Evolutionary conservation across 2,888 invertebrate species (phyloP), one percentile per base, ranked within the genome.

Genomic region (Calliopum simillimum): DNA sequence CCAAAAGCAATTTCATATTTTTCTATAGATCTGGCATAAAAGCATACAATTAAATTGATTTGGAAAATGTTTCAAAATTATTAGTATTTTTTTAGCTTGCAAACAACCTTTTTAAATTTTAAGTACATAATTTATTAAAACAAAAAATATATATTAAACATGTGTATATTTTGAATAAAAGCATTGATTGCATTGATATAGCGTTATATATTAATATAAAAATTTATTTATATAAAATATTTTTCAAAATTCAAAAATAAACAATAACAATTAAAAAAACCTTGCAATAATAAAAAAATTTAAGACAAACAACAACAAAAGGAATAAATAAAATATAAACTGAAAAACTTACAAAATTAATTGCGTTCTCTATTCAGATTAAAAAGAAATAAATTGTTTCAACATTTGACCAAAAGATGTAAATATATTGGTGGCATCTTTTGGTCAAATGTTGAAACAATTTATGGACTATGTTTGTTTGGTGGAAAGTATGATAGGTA

Each of bases 21-120:
- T 61, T 61, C 41, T 43, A 61, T 61, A 61, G 44, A 58, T 23
- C 19, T n/a, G 1, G n/a, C n/a, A n/a, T n/a, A 76, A 72, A 69
- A 64, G 73, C 73, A 71, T 67, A 73, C 72, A 67, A 49, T 14
- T 47, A 49, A 46, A 16, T 19, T 53, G 51, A 43, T 63, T 61
- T 46, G 3, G 46, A 62, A 73, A 74, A 74, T 65, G 73, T 72
- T 73, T 62, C 33, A 51, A 73, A 51, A 62, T 68, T 71, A 68
- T 68, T 66, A 68, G 41, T 25, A 47, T 25, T 47, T 25, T 55
- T 46, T 65, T 59, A 16, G 43, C 59, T 70, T 63, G 58, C 65
- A 59, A 53, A 53, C 21, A 21, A 53, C 21, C 5, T 6, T 23
- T 23, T 53, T 4, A 16, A 53, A 16, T 16, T 33, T 59, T 5